These are phyloP conservation scores for Cosmorhoe ocellata DNA, from an alignment of 2,888 invertebrate species.

Conservation along the genomic window DNA sequence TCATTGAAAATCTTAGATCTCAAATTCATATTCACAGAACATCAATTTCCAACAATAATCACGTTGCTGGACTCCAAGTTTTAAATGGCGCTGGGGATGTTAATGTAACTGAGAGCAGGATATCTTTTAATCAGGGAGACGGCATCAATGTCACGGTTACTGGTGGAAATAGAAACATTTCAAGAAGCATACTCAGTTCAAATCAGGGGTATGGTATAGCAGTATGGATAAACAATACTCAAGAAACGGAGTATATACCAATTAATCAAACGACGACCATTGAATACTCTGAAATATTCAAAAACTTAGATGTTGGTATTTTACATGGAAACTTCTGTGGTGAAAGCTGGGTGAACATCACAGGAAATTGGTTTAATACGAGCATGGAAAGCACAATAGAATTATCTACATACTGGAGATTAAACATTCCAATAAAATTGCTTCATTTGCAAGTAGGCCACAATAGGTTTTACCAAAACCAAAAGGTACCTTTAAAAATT, in stretches of 20 bases:
- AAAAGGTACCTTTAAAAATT: slow-evolving; percentile 88
- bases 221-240: slow-evolving; percentile 94
- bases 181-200: slow-evolving; percentile 91
- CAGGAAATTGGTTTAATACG: slow-evolving; percentile 93
- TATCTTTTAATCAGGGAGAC: slow-evolving; percentile 95
- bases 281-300: slow-evolving; percentile 92
- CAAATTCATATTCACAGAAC: slow-evolving; percentile 93
- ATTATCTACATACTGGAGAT: slow-evolving; percentile 91
- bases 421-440: slow-evolving; percentile 75
- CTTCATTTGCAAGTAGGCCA: slow-evolving; percentile 90
- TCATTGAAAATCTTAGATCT: slow-evolving; percentile 94
- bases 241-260: slow-evolving; percentile 88
- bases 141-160: slow-evolving; percentile 98
- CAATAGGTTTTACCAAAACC: slow-evolving; percentile 90
- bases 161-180: slow-evolving; percentile 96
- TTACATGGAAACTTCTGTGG: slow-evolving; percentile 97
- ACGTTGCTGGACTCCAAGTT: slow-evolving; percentile 95
- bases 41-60: slow-evolving; percentile 92
- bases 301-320: slow-evolving; percentile 94
- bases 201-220: slow-evolving; percentile 95
- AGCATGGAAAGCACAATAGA: slow-evolving; percentile 91
- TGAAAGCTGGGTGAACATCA: slow-evolving; percentile 93
- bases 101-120: slow-evolving; percentile 94
- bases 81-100: slow-evolving; percentile 96
- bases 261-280: slow-evolving; percentile 93